phyloP scores from a whole-genome alignment of 2,888 invertebrate genomes.

The Lordiphosa fenestrarum region DNA sequence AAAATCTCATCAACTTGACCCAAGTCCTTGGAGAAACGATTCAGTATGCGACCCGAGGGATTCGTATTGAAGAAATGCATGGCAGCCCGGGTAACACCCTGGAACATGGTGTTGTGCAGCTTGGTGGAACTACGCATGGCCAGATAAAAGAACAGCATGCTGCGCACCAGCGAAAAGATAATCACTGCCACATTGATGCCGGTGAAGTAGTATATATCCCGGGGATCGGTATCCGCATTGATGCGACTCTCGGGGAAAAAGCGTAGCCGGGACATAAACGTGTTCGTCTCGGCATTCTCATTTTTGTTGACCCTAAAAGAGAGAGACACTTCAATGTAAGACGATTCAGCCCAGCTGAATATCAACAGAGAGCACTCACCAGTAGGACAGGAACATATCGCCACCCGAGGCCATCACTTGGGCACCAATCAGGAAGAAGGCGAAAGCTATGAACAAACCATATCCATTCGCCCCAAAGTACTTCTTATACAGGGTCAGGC shows the following conservation, averaged over 20 bases:
- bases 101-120: constrained; percentile 92
- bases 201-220: constrained; percentile 81
- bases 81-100: constrained; percentile 87
- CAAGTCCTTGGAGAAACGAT: constrained; percentile 94
- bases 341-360: neutral
- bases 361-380: constrained; percentile 79
- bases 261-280: constrained; percentile 58
- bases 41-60: constrained; percentile 90
- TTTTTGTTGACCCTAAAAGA: constrained; percentile 73
- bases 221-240: constrained; percentile 59
- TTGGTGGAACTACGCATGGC: constrained; percentile 87
- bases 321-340: neutral
- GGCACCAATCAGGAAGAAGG: constrained; percentile 84
- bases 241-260: constrained; percentile 55
- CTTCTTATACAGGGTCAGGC: constrained; percentile 83
- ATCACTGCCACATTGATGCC: constrained; percentile 80
- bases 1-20: constrained; percentile 82
- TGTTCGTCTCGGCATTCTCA: constrained; percentile 38
- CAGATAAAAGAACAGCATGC: constrained; percentile 82
- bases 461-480: constrained; percentile 87
- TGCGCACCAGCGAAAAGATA: constrained; percentile 77
- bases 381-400: constrained; percentile 90
- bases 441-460: constrained; percentile 83
- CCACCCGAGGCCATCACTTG: constrained; percentile 87
- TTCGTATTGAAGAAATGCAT: constrained; percentile 94